Evolutionary conservation across 2,113 vertebrate genomes (phyloP).

Genomic region (Oryzias curvinotus): DNA sequence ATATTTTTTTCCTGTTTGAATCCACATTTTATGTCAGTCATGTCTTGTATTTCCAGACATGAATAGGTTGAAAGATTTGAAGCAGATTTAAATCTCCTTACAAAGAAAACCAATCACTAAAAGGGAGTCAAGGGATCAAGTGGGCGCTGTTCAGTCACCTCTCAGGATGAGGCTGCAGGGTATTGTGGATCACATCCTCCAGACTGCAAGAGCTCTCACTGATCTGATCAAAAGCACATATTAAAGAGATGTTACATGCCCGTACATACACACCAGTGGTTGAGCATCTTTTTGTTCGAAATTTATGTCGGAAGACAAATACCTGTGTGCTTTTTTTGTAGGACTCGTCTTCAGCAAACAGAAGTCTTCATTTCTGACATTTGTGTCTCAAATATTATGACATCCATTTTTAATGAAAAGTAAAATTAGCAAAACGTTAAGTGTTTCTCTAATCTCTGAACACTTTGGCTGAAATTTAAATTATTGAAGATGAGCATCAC

Average conservation of each 20-base stretch:
- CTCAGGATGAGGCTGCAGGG: slow-evolving; percentile 26
- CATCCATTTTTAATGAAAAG: too few relatives aligned
- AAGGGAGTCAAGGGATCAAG: slow-evolving; percentile 52
- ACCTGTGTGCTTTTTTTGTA: too few relatives aligned
- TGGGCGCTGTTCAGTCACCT: slow-evolving; percentile 43
- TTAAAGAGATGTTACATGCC: not conserved
- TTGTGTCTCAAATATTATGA: not conserved
- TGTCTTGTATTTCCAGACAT: slow-evolving; percentile 75
- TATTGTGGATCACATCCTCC: slow-evolving; percentile 5
- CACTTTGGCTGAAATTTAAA: not conserved
- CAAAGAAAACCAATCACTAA: slow-evolving; percentile 74
- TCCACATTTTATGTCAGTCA: slow-evolving; percentile 61
- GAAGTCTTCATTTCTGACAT: not conserved
- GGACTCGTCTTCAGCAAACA: too few relatives aligned
- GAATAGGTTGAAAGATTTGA: slow-evolving; percentile 69
- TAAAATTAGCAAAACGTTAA: too few relatives aligned
- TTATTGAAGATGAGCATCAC: not conserved
- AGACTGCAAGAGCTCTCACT: slow-evolving; percentile 4
- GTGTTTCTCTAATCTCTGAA: too few relatives aligned
- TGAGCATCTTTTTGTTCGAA: too few relatives aligned
- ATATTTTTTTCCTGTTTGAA: slow-evolving; percentile 15
- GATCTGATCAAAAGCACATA: slow-evolving; percentile 13
- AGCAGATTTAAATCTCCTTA: slow-evolving; percentile 81
- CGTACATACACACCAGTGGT: not conserved
- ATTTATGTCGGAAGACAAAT: too few relatives aligned